Conservation (phyloP, 64 coral and sea anemone species). For the Montipora efflorescens region DNA sequence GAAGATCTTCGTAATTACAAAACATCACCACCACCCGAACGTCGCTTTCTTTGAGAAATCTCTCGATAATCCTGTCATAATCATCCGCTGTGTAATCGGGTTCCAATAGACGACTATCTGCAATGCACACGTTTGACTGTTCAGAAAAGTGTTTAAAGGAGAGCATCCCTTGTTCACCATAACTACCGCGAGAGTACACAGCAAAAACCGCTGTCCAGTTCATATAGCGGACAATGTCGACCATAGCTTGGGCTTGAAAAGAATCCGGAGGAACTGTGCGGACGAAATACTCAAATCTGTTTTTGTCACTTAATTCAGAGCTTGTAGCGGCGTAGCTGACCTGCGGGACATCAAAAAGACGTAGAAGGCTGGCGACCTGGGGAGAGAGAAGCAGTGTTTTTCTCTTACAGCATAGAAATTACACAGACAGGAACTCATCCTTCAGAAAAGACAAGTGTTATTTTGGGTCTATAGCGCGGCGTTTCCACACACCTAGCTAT, state of each 20-base stretch:
- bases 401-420: not conserved
- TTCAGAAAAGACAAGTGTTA: too few relatives aligned
- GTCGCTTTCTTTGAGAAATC: conserved; percentile 35
- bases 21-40: conserved; percentile 87
- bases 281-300: conserved; percentile 85
- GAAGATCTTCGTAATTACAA: conserved; percentile 76
- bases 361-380: conserved; percentile 85
- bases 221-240: conserved; percentile 74
- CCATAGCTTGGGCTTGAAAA: conserved; percentile 84
- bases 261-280: conserved; percentile 95
- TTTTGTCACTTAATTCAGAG: conserved; percentile 87
- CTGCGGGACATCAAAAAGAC: conserved; percentile 89
- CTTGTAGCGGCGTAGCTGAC: conserved; percentile 95
- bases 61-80: conserved; percentile 65
- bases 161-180: conserved; percentile 87
- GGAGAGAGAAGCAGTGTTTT: not conserved
- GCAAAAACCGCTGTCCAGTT: conserved; percentile 92
- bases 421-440: too few relatives aligned
- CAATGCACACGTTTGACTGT: conserved; percentile 63
- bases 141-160: conserved; percentile 54
- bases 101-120: conserved; percentile 53
- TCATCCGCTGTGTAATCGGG: conserved; percentile 30
- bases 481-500: too few relatives aligned
- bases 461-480: too few relatives aligned
- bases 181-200: conserved; percentile 85